Evolutionary conservation across 2,888 invertebrate species (phyloP).

Genomic region (Phasia obesa): DNA sequence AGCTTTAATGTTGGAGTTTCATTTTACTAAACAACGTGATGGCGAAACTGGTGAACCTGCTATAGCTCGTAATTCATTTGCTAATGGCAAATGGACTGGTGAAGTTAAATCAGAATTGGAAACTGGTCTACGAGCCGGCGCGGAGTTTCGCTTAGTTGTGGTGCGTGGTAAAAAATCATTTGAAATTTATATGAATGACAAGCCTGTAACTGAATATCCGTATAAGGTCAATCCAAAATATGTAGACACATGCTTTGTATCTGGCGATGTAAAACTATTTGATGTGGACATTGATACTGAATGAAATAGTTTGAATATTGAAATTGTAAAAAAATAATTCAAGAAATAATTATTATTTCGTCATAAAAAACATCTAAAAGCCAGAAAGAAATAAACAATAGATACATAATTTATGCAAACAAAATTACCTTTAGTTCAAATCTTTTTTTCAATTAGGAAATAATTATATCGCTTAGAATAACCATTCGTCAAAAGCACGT

Average conservation of each 20-base stretch:
- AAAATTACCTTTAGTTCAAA: too few species aligned
- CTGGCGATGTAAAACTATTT: constrained; percentile 87
- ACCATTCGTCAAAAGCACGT: too few species aligned
- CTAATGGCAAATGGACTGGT: constrained; percentile 81
- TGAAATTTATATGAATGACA: constrained; percentile 82
- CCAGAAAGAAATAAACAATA: too few species aligned
- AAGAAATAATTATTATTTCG: too few species aligned
- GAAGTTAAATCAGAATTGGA: constrained; percentile 74
- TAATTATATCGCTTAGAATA: too few species aligned
- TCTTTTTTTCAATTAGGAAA: too few species aligned
- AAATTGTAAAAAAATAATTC: too few species aligned
- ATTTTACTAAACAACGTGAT: constrained; percentile 83
- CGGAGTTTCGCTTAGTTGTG: constrained; percentile 76
- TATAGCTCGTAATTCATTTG: constrained; percentile 87
- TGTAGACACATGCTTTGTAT: constrained; percentile 86
- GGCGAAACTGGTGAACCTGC: constrained; percentile 82
- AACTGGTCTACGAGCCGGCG: constrained; percentile 77
- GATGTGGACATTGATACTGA: constrained; percentile 69
- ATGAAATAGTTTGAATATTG: background rate
- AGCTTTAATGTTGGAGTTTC: constrained; percentile 88
- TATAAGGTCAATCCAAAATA: constrained; percentile 84
- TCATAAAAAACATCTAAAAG: too few species aligned
- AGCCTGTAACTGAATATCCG: constrained; percentile 86
- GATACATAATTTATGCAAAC: too few species aligned
- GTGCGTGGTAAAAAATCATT: constrained; percentile 73